Conservation (phyloP, 2,888 invertebrate species). For the Tipula confusa region DNA sequence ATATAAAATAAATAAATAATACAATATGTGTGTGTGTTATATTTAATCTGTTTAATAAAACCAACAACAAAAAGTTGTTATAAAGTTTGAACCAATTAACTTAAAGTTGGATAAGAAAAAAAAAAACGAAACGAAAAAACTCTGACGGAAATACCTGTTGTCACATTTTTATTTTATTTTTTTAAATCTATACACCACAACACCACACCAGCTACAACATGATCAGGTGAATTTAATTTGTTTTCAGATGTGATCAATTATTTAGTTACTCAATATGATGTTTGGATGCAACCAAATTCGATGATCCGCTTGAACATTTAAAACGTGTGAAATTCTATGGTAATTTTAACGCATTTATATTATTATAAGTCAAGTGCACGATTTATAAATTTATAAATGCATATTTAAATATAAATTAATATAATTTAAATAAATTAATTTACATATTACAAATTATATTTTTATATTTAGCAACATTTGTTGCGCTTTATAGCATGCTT, state of each 20-base stretch:
- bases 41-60: not conserved
- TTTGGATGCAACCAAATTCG: not conserved
- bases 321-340: not conserved
- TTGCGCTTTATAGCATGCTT: not conserved
- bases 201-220: not conserved
- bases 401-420: not conserved
- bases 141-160: not conserved
- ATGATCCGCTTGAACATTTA: not conserved
- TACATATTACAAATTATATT: not conserved
- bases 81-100: not conserved
- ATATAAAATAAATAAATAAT: slow-evolving; percentile 3
- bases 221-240: not conserved
- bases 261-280: not conserved
- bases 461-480: not conserved
- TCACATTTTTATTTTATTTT: not conserved
- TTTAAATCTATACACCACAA: too few species aligned
- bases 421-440: slow-evolving; percentile 12
- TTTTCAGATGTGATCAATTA: not conserved
- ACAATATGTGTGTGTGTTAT: not conserved
- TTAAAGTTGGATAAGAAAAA: not conserved
- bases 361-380: not conserved
- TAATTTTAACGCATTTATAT: not conserved
- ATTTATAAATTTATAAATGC: not conserved
- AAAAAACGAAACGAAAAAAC: too few species aligned
- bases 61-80: not conserved